Conservation (phyloP, 2,113 vertebrate genomes). For the Phalacrocorax brasilianus region DNA sequence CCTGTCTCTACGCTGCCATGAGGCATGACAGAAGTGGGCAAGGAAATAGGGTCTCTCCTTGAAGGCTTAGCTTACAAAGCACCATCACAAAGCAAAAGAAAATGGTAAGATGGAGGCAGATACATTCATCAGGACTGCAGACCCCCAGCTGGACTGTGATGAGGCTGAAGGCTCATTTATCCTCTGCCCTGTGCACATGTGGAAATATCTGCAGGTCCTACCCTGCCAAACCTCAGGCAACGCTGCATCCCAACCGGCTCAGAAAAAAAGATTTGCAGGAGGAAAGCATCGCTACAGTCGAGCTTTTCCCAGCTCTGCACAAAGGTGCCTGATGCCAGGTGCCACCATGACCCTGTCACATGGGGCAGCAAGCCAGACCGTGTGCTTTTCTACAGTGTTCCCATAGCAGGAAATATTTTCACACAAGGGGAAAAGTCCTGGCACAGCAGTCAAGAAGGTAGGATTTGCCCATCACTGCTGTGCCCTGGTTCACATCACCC, state of each 20-base stretch:
- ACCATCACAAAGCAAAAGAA: not conserved
- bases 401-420: not conserved
- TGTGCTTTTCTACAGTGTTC: not conserved
- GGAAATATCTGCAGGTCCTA: not conserved
- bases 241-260: not conserved
- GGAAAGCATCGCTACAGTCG: rapidly evolving
- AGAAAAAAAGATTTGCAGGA: not conserved
- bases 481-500: not conserved
- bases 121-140: rapidly evolving
- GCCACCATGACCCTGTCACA: not conserved
- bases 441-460: not conserved
- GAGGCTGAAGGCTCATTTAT: not conserved
- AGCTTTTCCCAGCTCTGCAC: rapidly evolving
- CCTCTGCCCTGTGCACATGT: rapidly evolving
- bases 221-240: not conserved
- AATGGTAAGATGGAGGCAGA: not conserved
- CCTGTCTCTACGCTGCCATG: not conserved
- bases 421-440: not conserved
- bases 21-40: not conserved
- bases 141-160: not conserved
- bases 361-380: rapidly evolving
- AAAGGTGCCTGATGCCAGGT: not conserved
- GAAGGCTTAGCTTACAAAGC: not conserved
- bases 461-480: not conserved
- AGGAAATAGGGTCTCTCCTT: not conserved